A percentile compares a stretch with the other conserved stretches of the same genome.
Conservation (phyloP, 1,140 invertebrate species). For the Heliothis virescens region DNA sequence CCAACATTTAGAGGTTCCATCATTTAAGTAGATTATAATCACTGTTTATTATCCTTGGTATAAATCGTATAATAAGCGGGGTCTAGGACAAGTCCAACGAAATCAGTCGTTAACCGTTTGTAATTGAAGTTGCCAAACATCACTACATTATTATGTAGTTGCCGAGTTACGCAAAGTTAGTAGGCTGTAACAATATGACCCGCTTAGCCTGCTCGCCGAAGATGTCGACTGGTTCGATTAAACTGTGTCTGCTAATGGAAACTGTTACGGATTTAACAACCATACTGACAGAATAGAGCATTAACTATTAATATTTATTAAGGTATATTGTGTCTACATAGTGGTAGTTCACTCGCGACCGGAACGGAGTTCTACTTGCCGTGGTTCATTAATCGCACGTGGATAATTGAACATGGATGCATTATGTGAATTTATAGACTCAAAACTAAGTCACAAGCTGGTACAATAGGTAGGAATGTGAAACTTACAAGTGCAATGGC, state of each 20-base stretch:
- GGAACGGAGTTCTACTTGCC: not conserved
- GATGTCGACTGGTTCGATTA: conserved; percentile 12
- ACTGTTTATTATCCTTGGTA: conserved; percentile 42
- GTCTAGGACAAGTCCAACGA: conserved; percentile 55
- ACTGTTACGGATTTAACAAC: not conserved
- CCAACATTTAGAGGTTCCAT: conserved; percentile 19
- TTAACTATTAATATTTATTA: too few relatives aligned
- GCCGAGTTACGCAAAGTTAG: conserved; percentile 53
- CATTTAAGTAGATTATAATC: conserved; percentile 49
- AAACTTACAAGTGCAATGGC: conserved; percentile 89
- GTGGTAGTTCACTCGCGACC: not conserved
- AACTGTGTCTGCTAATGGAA: not conserved
- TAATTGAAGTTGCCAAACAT: conserved; percentile 55
- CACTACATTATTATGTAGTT: conserved; percentile 44
- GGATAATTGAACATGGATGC: not conserved
- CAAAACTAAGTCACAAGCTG: not conserved
- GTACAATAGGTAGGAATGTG: not conserved
- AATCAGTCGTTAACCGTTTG: conserved; percentile 52
- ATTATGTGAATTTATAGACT: not conserved
- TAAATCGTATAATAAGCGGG: conserved; percentile 40
- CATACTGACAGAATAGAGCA: not conserved
- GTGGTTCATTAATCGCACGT: not conserved
- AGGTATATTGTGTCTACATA: not conserved
- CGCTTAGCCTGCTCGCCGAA: conserved; percentile 25
- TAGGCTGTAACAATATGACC: conserved; percentile 53